These are phyloP conservation scores for Charadrius vociferus DNA, from an alignment of 2,113 vertebrate genomes.

Conservation along the genomic window DNA sequence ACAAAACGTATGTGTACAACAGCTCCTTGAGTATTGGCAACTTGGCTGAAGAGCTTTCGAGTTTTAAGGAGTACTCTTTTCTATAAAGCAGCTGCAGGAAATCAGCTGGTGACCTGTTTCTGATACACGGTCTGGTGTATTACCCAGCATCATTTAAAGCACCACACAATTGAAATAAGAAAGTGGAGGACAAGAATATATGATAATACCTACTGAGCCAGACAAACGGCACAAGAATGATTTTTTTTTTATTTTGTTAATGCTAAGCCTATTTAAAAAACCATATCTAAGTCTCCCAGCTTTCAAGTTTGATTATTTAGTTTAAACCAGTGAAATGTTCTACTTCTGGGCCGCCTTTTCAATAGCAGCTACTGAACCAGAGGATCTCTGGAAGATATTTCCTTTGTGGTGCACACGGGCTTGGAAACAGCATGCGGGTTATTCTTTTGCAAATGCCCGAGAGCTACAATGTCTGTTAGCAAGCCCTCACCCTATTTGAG, in stretches of 20 bases:
- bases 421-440: neutral
- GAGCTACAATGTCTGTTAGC: neutral
- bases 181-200: neutral
- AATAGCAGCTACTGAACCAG: neutral
- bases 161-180: neutral
- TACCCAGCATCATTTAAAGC: neutral
- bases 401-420: neutral
- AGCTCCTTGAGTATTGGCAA: neutral
- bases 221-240: neutral
- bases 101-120: constrained; percentile 21
- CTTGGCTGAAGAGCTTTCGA: neutral
- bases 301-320: neutral
- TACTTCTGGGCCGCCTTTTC: neutral
- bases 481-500: neutral
- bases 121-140: neutral
- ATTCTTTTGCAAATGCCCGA: neutral
- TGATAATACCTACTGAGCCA: neutral
- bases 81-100: neutral
- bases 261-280: neutral
- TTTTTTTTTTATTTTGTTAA: neutral
- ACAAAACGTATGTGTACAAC: neutral
- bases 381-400: neutral
- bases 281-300: neutral
- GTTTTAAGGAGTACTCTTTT: neutral
- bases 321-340: neutral